phyloP scores from a whole-genome alignment of 2,888 invertebrate genomes.

The Tineola bisselliella region DNA sequence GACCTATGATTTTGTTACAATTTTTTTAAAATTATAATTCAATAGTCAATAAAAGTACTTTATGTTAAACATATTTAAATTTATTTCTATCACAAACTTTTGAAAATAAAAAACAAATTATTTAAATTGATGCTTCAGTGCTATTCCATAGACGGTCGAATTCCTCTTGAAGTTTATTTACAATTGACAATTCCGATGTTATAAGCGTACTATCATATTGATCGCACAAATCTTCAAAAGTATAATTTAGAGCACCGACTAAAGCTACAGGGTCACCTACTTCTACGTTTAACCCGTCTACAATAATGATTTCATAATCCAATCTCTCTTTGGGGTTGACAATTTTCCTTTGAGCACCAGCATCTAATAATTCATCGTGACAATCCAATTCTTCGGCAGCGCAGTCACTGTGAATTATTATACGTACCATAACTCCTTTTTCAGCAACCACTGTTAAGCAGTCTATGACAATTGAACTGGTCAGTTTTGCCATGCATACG shows the following conservation, averaged over 20 bases:
- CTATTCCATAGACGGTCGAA: slow-evolving; percentile 40
- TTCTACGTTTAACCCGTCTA: slow-evolving; percentile 26
- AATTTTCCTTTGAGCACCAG: slow-evolving; percentile 37
- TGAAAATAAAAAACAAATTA: slow-evolving; percentile 14
- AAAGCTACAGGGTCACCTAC: slow-evolving; percentile 31
- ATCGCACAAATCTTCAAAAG: slow-evolving; percentile 29
- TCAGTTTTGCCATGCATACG: slow-evolving; percentile 38
- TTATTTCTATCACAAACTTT: slow-evolving; percentile 18
- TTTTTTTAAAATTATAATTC: slow-evolving; percentile 15
- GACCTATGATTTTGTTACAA: no score
- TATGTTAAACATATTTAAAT: slow-evolving; percentile 2
- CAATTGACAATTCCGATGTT: slow-evolving; percentile 31
- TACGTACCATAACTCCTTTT: slow-evolving; percentile 29
- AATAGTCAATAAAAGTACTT: slow-evolving; percentile 23
- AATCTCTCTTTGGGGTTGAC: slow-evolving; percentile 28
- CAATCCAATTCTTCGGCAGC: slow-evolving; percentile 27
- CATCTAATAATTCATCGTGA: background rate
- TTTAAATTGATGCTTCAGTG: slow-evolving; percentile 17
- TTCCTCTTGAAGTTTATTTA: slow-evolving; percentile 32
- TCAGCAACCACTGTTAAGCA: slow-evolving; percentile 31
- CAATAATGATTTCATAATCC: slow-evolving; percentile 41
- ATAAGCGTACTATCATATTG: slow-evolving; percentile 35
- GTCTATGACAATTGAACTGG: slow-evolving; percentile 32
- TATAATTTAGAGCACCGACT: slow-evolving; percentile 39
- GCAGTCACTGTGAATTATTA: slow-evolving; percentile 33